Evolutionary conservation across 2,113 vertebrate genomes (phyloP), one percentile per base, ranked within the genome.

Genomic region (Aegithalos caudatus): DNA sequence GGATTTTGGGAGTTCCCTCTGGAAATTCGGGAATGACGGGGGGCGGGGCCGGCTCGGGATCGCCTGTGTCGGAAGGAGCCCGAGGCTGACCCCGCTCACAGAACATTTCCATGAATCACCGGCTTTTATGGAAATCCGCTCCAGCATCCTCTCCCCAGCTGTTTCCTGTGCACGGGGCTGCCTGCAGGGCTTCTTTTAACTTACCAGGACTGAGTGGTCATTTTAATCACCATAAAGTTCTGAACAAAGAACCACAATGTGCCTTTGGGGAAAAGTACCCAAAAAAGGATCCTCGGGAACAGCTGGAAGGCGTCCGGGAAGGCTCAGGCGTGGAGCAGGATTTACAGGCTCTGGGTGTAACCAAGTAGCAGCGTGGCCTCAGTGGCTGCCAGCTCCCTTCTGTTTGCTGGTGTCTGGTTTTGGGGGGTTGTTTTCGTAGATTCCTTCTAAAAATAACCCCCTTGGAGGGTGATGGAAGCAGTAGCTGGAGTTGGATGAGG

Each of bases 391-490:
- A 60, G 8, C 61, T 56, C 56, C 57, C 1, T 15, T 29, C 15
- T 27, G 27, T 47, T 51, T 48, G 37, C 51, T 6, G 10, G 3
- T 47, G 86, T 31, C 70, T 79, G 78, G 19, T 12, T 12, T 35
- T 56, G 3, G 51, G 33, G 25, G 14, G 38, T 37, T n/a, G 38
- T 12, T 94, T 91, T 67, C 31, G 40, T 21, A 48, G 57, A 73
- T 51, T 73, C 50, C 31, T 42, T 35, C 92, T 89, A 74, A 95
- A 95, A 95, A 90, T 76, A 96, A 33, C 33, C 9, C 27, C 92
- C 50, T 64, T 10, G 1, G n/a, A 56, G 71, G 40, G 60, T 10
- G 25, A 12, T 12, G 54, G 69, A 28, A 83, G 50, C 72, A n/a
- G 70, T 4, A 50, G 29, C 60, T 48, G 66, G 37, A 64, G 84